These are phyloP conservation scores for Lapara coniferarum DNA, from an alignment of 2,888 invertebrate genomes.

Conservation along the genomic window DNA sequence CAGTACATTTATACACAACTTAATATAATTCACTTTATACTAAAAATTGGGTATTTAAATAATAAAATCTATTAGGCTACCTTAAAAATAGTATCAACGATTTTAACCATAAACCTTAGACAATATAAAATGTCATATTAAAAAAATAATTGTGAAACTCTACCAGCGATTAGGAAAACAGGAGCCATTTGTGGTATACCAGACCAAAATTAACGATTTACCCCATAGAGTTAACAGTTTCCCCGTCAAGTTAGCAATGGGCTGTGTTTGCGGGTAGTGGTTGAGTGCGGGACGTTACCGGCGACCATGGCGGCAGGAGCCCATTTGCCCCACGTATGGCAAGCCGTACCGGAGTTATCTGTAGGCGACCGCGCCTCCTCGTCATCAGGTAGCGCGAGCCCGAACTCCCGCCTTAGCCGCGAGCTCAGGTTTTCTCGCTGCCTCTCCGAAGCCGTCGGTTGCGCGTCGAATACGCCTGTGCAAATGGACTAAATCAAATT, in stretches of 20 bases:
- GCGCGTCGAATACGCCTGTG: conserved; percentile 90
- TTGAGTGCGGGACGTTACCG: not conserved
- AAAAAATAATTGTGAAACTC: no score
- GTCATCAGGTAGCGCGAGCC: conserved; percentile 87
- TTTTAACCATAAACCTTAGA: not conserved
- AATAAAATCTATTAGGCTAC: not conserved
- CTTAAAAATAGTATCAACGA: not conserved
- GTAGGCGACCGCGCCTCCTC: conserved; percentile 85
- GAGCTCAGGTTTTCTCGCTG: conserved; percentile 95
- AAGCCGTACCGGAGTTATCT: conserved; percentile 49
- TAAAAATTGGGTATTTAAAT: no score
- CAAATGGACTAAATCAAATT: conserved; percentile 32
- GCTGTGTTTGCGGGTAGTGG: not conserved
- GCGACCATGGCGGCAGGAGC: not conserved
- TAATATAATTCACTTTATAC: conserved; percentile 24
- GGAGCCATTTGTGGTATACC: not conserved
- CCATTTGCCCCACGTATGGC: conserved; percentile 22
- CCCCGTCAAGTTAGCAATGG: not conserved
- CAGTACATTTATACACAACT: conserved; percentile 35
- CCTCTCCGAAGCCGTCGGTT: conserved; percentile 92
- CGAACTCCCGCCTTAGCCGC: conserved; percentile 92
- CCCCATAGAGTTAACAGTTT: not conserved
- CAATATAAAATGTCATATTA: no score
- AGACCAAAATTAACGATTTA: not conserved
- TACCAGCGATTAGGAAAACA: not conserved